Percentiles rank a stretch among this genome's conserved stretches.
Conservation (phyloP, 2,797 vertebrate genomes). For the Antrozous pallidus region DNA sequence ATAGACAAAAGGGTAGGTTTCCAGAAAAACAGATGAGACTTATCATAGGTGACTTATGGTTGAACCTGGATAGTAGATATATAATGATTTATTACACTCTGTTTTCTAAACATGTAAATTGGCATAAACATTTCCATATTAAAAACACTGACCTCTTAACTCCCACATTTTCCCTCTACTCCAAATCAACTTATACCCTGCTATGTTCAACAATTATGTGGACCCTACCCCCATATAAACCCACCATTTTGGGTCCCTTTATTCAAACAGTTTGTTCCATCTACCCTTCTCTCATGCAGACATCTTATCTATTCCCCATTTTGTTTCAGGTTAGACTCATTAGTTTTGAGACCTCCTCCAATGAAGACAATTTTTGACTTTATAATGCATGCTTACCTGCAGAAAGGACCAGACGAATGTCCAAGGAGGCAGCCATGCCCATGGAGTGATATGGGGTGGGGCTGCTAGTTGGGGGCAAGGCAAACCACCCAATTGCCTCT, state of each 20-base stretch:
- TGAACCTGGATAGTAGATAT: neutral
- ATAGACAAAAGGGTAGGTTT: neutral
- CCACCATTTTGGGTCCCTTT: neutral
- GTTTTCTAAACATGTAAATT: neutral
- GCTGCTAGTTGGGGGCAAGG: neutral
- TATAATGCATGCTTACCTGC: neutral
- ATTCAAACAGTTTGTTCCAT: neutral
- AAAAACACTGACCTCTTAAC: neutral
- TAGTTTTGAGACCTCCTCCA: neutral
- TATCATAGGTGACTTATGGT: neutral
- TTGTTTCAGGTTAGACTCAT: neutral
- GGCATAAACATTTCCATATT: neutral
- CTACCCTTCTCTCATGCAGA: neutral
- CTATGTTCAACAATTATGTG: neutral
- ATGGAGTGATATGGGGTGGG: neutral
- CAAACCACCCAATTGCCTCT: neutral
- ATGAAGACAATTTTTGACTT: neutral
- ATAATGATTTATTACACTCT: neutral
- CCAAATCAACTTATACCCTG: neutral
- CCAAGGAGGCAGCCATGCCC: neutral
- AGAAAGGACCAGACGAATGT: neutral
- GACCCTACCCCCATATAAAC: too few relatives aligned
- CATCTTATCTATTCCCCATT: neutral
- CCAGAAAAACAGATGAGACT: neutral
- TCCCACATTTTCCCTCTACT: neutral